Evolutionary conservation across 2,797 vertebrate genomes (phyloP).

Genomic region (Eupleurogrammus muticus): DNA sequence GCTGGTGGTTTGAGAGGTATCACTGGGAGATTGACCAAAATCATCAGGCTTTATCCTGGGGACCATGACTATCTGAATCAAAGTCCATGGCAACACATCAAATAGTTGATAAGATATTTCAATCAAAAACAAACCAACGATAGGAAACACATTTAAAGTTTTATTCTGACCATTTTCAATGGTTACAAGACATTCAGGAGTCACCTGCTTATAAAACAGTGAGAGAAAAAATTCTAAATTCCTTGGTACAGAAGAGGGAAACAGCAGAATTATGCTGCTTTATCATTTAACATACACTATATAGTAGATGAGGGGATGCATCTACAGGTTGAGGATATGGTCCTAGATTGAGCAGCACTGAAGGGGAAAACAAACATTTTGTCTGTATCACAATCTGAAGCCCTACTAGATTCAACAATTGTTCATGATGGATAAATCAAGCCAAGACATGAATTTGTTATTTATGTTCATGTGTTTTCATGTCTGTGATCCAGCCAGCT

Average conservation of each 20-base stretch:
- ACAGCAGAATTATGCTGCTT: too few species aligned
- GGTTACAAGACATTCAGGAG: background rate
- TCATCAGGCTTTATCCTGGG: background rate
- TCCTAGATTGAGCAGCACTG: background rate
- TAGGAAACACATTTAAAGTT: background rate
- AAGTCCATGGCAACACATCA: background rate
- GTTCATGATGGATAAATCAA: too few species aligned
- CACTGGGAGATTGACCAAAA: background rate
- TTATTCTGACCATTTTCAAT: background rate
- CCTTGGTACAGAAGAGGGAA: too few species aligned
- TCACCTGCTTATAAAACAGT: background rate
- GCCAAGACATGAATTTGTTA: too few species aligned
- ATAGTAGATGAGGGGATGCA: background rate
- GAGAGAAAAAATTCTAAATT: too few species aligned
- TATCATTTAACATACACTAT: too few species aligned
- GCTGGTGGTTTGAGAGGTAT: background rate
- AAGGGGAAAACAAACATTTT: too few species aligned
- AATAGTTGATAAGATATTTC: background rate
- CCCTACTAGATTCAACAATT: too few species aligned
- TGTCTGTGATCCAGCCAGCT: background rate
- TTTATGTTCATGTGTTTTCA: constrained; percentile 3
- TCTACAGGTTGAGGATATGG: background rate
- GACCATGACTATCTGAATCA: background rate
- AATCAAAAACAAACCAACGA: constrained; percentile 1
- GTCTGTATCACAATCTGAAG: too few species aligned